Evolutionary conservation across 1,140 invertebrate species (phyloP), one percentile per base, ranked within the genome.

Genomic region (Chrysomallon squamiferum): DNA sequence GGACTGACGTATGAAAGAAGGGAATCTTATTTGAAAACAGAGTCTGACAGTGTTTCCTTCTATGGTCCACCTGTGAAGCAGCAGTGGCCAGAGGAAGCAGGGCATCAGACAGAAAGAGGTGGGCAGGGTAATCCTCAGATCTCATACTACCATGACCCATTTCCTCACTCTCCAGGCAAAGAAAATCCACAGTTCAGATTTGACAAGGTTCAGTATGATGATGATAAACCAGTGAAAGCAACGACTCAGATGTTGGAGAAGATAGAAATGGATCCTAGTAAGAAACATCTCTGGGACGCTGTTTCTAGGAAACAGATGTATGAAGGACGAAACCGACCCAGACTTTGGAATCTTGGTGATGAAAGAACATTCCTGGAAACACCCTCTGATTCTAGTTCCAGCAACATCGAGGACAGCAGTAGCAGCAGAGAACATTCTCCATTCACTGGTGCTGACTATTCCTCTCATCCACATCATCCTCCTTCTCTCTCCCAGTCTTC

Each of bases 381-480:
- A 22, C 22, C 29, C n/a, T 73, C 71, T 9, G 71, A 73, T 32
- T 69, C 71, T 15, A 49, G 67, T 29, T 73, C 71, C 32, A 73
- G 71, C 35, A 59, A 67, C 15, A 15, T 69, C 20, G 72, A 74
- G 30, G 73, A 72, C 50, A 69, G 68, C 59, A 69, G 73, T 52
- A 75, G 73, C 57, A 74, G 72, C 58, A 52, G 73, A 45, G 73
- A 75, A 52, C 69, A 68, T 45, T 72, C 69, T 3, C 73, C 73
- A 4, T 71, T 71, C 32, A 68, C 67, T 15, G 65, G 58, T 15
- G 22, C 38, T 9, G 65, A 66, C 22, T 25, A 54, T 54, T 25
- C 35, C 15, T 25, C 11, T 22, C n/a, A 56, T 29, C 52, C 52
- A 27, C 13, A 29, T 25, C 13, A 22, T 29, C 29, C 20, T 22